Evolutionary conservation across 2,113 vertebrate genomes (phyloP).

Genomic region (Lucifuga dentata): DNA sequence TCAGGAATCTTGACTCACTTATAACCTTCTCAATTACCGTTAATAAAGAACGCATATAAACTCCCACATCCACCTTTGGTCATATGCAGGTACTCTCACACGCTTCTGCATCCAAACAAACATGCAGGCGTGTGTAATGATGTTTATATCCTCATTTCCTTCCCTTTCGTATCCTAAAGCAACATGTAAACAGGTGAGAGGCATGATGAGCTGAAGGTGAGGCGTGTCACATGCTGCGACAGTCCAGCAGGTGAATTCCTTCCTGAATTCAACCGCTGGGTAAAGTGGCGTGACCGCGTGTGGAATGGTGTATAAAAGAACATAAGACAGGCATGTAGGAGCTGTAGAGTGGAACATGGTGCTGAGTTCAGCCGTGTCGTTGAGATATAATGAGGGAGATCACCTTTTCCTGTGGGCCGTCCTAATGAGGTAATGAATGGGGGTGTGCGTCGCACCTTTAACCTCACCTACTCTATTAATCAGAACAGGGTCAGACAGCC

Average conservation of each 20-base stretch:
- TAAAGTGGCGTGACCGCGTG: constrained; percentile 58
- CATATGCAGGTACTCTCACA: constrained; percentile 2
- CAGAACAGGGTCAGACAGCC: constrained; percentile 78
- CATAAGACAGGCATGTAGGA: constrained; percentile 44
- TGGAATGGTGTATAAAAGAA: constrained; percentile 14
- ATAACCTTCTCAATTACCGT: constrained; percentile 34
- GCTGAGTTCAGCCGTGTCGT: constrained; percentile 68
- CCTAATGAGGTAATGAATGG: constrained; percentile 84
- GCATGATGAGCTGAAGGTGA: constrained; percentile 40
- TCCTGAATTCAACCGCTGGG: constrained; percentile 34
- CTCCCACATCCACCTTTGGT: constrained; percentile 32
- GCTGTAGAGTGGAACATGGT: constrained; percentile 33
- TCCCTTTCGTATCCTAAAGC: not conserved
- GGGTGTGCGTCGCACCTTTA: constrained; percentile 74
- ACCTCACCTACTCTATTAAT: constrained; percentile 84
- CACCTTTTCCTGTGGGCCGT: constrained; percentile 79
- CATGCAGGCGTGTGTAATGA: not conserved
- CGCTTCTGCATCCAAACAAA: constrained; percentile 35
- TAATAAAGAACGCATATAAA: constrained; percentile 53
- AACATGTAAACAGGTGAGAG: constrained; percentile 38
- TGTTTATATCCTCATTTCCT: too few relatives aligned
- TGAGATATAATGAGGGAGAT: constrained; percentile 81
- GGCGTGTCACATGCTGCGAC: constrained; percentile 19
- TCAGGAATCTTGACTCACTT: constrained; percentile 29
- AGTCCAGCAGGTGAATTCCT: constrained; percentile 31